Base-by-base conservation (phyloP, 2,797 vertebrate genomes). In the Heterohyrax brucei region DNA sequence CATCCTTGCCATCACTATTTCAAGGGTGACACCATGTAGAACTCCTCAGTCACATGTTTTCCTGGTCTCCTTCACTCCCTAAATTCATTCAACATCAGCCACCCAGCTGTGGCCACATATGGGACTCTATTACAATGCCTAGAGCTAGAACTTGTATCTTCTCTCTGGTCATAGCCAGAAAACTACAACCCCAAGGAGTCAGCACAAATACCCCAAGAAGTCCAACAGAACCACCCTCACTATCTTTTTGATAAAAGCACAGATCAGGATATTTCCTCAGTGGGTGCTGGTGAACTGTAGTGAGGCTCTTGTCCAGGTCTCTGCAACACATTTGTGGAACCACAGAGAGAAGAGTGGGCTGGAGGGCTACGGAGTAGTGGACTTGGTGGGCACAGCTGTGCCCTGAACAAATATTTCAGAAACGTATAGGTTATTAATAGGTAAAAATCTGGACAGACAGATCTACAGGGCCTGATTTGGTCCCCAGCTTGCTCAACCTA, bases 131-230 rank as follows among this genome's bases (percentile, higher is more conserved):
- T 33, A 48, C 64, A 19, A 80, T 92, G 30, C 21, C 72, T 39
- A 59, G 79, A 59, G 61, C 78, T 87, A 76, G 53, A 94, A 87
- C 5, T 46, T 66, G 48, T 66, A 79, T 87, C 53, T 10, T 81
- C 64, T 50, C 76, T 91, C 56, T n/a, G 26, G 3, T 91, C 62
- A 70, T 22, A 89, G 7, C 77, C 89, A 91, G 82, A 93, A 82
- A 97, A 39, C 66, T 44, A 30, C 39, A 62, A 83, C 73, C 33
- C 50, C 62, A 39, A 73, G 46, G 53, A 91, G 44, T 19, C 21
- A 50, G 61, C 62, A 93, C 5, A 6, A 64, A 88, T 72, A 33
- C 10, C 28, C 39, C n/a, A 81, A 28, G 1, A 56, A 59, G 70
- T 93, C 28, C 66, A 87, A 89, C 53, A 39, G 59, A 75, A 68